phyloP scores from a whole-genome alignment of 1,140 invertebrate species.

The Triops cancriformis region DNA sequence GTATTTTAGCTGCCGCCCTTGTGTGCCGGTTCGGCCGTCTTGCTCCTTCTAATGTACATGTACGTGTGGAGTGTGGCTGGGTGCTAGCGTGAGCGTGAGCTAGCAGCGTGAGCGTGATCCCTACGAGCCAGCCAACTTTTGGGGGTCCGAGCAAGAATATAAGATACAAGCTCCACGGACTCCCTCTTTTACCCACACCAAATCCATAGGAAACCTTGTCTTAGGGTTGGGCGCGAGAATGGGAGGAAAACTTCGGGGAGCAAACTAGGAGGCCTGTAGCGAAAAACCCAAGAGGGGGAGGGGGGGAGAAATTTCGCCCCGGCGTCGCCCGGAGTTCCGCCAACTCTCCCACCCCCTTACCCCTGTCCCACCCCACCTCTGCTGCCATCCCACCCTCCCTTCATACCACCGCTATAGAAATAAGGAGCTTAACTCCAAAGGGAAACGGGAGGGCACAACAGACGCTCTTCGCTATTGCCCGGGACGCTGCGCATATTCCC shows the following conservation, averaged over 20 bases:
- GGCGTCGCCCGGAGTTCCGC: neutral
- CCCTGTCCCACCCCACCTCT: neutral
- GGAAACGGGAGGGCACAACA: conserved; percentile 12
- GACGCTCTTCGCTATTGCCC: conserved; percentile 12
- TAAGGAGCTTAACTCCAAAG: conserved; percentile 3
- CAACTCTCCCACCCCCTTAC: neutral
- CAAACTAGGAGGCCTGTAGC: neutral
- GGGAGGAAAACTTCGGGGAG: neutral
- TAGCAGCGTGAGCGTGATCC: conserved; percentile 8
- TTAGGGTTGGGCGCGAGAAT: conserved; percentile 3
- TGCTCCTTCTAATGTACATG: neutral
- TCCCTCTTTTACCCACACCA: conserved; percentile 1
- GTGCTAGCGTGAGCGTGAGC: neutral
- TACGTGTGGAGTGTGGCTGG: neutral
- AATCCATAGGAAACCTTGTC: conserved; percentile 6
- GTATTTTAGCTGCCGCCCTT: conserved; percentile 12
- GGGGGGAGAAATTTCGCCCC: neutral
- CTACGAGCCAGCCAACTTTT: neutral
- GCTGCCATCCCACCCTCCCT: neutral
- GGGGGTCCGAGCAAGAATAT: neutral
- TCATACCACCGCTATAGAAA: neutral
- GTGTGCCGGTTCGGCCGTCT: neutral
- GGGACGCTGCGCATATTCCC: conserved; percentile 11
- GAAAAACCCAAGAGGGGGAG: neutral
- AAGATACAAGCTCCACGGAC: conserved; percentile 9